A percentile compares a stretch with the other conserved stretches of the same genome.
These are phyloP conservation scores for Bombus picipes DNA, from an alignment of 1,140 invertebrate genomes.

Conservation along the genomic window DNA sequence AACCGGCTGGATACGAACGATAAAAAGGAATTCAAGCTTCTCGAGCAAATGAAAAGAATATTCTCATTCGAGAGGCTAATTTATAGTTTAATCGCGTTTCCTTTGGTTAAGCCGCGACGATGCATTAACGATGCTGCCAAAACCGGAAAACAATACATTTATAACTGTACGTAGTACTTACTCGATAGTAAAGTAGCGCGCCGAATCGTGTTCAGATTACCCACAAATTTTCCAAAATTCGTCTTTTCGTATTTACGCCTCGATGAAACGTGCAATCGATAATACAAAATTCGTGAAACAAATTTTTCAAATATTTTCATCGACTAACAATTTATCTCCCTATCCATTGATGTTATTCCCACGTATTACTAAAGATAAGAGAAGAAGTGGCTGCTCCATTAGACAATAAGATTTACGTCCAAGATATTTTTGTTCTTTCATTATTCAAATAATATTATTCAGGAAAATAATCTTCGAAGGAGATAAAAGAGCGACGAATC, in stretches of 20 bases:
- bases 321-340: neutral
- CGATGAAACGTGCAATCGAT: too few species aligned
- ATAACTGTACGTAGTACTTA: constrained; percentile 43
- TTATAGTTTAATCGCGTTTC: neutral
- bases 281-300: neutral
- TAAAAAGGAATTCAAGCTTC: constrained; percentile 6
- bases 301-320: neutral
- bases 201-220: constrained; percentile 16
- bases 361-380: neutral
- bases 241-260: too few species aligned
- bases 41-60: neutral
- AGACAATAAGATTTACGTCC: neutral
- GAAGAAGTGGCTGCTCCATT: neutral
- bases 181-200: constrained; percentile 32
- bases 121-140: constrained; percentile 31
- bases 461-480: neutral
- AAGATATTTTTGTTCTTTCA: neutral
- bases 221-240: neutral
- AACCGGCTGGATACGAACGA: neutral
- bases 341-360: too few species aligned
- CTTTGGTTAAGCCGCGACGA: constrained; percentile 8
- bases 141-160: constrained; percentile 16
- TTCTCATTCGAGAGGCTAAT: neutral
- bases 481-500: too few species aligned
- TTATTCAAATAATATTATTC: neutral